These are phyloP conservation scores for Sesamia inferens DNA, from an alignment of 2,888 invertebrate species.

Conservation along the genomic window DNA sequence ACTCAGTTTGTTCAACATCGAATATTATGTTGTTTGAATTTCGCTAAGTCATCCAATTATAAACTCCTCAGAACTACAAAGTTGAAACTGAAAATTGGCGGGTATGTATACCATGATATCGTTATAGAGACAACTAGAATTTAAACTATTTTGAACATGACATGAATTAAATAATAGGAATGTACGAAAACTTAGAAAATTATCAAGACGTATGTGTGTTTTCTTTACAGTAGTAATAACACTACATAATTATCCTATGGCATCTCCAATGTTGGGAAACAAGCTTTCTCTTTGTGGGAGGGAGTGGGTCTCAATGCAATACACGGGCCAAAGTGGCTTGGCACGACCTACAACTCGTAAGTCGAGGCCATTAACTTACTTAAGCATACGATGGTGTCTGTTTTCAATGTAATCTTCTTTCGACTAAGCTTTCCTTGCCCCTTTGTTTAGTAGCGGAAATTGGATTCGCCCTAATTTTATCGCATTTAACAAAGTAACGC, in stretches of 20 bases:
- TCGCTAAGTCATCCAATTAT: slow-evolving; percentile 8
- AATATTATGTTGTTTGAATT: not conserved
- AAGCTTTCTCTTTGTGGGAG: not conserved
- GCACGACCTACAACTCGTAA: not conserved
- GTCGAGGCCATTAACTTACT: not conserved
- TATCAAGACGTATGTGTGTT: not conserved
- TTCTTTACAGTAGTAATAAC: not conserved
- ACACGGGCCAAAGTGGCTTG: not conserved
- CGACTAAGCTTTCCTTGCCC: not conserved
- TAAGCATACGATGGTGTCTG: not conserved
- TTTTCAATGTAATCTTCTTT: not conserved
- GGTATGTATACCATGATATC: not conserved
- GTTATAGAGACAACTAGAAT: slow-evolving; percentile 12
- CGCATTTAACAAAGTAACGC: slow-evolving; percentile 17
- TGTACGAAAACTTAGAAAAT: not conserved
- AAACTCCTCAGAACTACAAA: slow-evolving; percentile 7
- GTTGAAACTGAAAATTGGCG: slow-evolving; percentile 36
- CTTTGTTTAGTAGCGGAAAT: slow-evolving; percentile 34
- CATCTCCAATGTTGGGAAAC: not conserved
- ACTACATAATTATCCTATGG: not conserved
- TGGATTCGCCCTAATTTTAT: slow-evolving; percentile 26
- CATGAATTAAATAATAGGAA: not conserved
- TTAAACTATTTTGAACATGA: slow-evolving; percentile 17
- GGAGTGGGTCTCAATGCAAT: not conserved
- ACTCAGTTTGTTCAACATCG: not conserved